Evolutionary conservation across 2,888 invertebrate species (phyloP), one percentile per base, ranked within the genome.

Genomic region (Synanthedon andrenaeformis): DNA sequence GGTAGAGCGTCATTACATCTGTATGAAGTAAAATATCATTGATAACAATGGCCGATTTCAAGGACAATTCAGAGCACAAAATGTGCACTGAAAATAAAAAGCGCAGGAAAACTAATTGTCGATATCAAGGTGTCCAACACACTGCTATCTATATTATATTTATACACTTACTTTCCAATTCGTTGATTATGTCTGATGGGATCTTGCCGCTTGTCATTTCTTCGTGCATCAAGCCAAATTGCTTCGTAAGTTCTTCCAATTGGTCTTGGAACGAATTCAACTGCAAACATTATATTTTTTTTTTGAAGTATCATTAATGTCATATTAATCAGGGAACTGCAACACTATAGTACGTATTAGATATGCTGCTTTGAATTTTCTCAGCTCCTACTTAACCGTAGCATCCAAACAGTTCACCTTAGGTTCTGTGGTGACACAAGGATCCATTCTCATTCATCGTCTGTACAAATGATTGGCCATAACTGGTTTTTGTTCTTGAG

Each of bases 261-360:
- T 89, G 84, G 54, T 86, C 81, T 70, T 90, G 88, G 62, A 90
- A 70, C 1, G 79, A 78, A 53, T 64, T 71, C 10, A 90, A 63
- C 81, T 90, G 79, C 19, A 80, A 77, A 41, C 35, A 42, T 49
- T 51, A 17, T 6, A n/a, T 13, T 6, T 13, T 45, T n/a, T 45
- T 23, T 23, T 23, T 13, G 12, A 42, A n/a, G 42, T 42, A 42
- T 42, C 4, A 42, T 23, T 23, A 23, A 45, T 45, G 45, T 45
- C 4, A 45, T 45, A 6, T 14, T n/a, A 45, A 45, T 45, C n/a
- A 11, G 45, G n/a, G 14, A 35, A 35, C 35, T 35, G 35, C 23
- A 23, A 23, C 23, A 23, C 35, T 10, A 10, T 35, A 8, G 35
- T n/a, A n/a, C n/a, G n/a, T 35, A 35, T 35, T 6, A 35, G 8